Evolutionary conservation across 2,797 vertebrate species (phyloP).

Genomic region (Yasuhikotakia modesta): DNA sequence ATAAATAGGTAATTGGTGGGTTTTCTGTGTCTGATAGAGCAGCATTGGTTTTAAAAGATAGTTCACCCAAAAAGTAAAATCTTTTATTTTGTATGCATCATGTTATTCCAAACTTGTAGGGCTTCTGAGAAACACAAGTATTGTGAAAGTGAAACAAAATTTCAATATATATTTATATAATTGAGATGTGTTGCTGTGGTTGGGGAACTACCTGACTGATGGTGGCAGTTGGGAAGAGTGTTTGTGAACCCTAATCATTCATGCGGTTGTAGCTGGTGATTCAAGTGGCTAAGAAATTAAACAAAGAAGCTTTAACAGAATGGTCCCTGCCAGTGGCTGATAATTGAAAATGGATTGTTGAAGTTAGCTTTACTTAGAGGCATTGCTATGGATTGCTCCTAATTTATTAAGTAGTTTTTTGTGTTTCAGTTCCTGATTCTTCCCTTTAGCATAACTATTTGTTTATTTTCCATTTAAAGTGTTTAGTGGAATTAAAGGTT

Average conservation of each 20-base stretch:
- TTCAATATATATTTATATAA: too few relatives aligned
- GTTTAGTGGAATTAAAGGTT: background rate
- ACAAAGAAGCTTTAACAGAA: background rate
- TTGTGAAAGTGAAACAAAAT: too few relatives aligned
- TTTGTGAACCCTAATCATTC: background rate
- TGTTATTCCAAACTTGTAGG: too few relatives aligned
- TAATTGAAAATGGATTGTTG: constrained; percentile 6
- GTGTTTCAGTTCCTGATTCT: background rate
- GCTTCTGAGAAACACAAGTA: too few relatives aligned
- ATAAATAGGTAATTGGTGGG: background rate
- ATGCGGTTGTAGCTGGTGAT: background rate
- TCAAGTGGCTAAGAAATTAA: background rate
- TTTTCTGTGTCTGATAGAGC: background rate
- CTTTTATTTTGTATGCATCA: too few relatives aligned
- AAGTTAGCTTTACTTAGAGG: constrained; percentile 2
- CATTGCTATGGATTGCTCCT: background rate
- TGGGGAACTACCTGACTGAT: too few relatives aligned
- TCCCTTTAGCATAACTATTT: background rate
- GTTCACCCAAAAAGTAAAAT: too few relatives aligned
- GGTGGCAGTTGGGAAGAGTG: too few relatives aligned
- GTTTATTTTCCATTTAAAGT: background rate
- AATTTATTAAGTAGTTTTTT: background rate
- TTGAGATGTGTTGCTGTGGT: too few relatives aligned
- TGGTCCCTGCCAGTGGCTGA: background rate
- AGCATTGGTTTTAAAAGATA: background rate